Evolutionary conservation across 2,888 invertebrate species (phyloP).

Genomic region (Hofmannophila pseudospretella): DNA sequence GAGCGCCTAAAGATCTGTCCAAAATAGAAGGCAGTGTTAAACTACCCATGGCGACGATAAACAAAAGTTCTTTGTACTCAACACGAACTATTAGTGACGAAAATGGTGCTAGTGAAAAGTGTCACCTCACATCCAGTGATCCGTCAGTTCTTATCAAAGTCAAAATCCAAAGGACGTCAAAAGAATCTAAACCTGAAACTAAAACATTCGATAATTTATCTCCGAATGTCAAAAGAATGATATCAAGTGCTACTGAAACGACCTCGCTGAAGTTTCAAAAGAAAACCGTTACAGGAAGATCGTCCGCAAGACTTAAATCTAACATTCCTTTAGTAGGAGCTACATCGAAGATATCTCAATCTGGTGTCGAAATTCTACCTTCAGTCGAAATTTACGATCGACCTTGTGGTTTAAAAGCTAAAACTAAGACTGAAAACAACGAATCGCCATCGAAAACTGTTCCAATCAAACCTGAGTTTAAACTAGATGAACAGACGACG

Average conservation of each 20-base stretch:
- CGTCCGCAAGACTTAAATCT: constrained; percentile 55
- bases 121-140: constrained; percentile 51
- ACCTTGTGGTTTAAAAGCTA: constrained; percentile 43
- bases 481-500: constrained; percentile 50
- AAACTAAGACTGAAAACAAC: constrained; percentile 33
- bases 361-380: constrained; percentile 63
- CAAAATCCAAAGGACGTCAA: constrained; percentile 54
- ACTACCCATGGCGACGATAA: constrained; percentile 57
- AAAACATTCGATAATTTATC: constrained; percentile 75
- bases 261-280: constrained; percentile 64
- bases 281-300: constrained; percentile 50
- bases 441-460: constrained; percentile 32
- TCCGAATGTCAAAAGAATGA: constrained; percentile 80
- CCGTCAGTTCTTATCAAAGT: constrained; percentile 35
- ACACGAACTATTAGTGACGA: constrained; percentile 66
- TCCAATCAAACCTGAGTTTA: constrained; percentile 51
- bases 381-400: constrained; percentile 71
- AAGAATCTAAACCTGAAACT: constrained; percentile 48
- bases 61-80: constrained; percentile 62
- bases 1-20: constrained; percentile 38
- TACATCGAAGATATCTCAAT: constrained; percentile 72
- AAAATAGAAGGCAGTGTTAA: constrained; percentile 61
- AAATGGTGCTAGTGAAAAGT: constrained; percentile 46
- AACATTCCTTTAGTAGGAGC: constrained; percentile 72
- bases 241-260: constrained; percentile 72